Conservation (phyloP, 2,888 invertebrate species). For the Spodoptera littoralis region DNA sequence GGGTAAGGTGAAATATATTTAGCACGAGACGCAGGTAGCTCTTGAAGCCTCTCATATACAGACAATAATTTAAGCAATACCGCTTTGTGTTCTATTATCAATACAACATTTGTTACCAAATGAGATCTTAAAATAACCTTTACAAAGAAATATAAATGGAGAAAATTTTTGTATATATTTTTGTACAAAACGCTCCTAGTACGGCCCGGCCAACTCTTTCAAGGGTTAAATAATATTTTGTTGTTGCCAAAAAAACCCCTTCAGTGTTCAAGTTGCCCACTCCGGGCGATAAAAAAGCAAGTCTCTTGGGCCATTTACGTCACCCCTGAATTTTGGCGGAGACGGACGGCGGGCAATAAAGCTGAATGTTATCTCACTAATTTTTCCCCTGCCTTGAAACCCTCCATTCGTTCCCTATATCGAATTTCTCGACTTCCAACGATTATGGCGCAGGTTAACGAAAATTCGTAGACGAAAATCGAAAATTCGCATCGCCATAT, state of each 20-base stretch:
- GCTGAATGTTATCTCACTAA: slow-evolving; percentile 80
- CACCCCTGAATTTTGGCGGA: slow-evolving; percentile 72
- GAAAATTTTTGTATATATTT: slow-evolving; percentile 18
- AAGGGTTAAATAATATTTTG: slow-evolving; percentile 48
- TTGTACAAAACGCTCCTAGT: slow-evolving; percentile 11
- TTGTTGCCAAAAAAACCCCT: slow-evolving; percentile 45
- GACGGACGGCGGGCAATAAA: slow-evolving; percentile 77
- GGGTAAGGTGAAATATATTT: slow-evolving; percentile 12
- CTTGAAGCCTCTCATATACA: slow-evolving; percentile 1
- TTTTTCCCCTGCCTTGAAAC: slow-evolving; percentile 71
- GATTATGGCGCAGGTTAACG: slow-evolving; percentile 66
- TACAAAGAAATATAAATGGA: slow-evolving; percentile 4
- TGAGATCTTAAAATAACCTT: not conserved
- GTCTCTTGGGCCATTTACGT: slow-evolving; percentile 67
- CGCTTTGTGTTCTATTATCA: not conserved
- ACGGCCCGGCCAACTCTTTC: slow-evolving; percentile 4
- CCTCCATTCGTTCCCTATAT: slow-evolving; percentile 58
- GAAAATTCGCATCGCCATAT: slow-evolving; percentile 62
- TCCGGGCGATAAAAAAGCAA: slow-evolving; percentile 67
- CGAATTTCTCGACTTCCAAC: slow-evolving; percentile 61
- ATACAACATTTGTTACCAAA: slow-evolving; percentile 1
- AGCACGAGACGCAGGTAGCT: slow-evolving; percentile 4
- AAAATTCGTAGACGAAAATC: slow-evolving; percentile 61
- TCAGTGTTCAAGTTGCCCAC: slow-evolving; percentile 50
- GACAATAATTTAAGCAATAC: not conserved